Base-by-base conservation (phyloP, 2,888 invertebrate species). In the Philereme transversata region DNA sequence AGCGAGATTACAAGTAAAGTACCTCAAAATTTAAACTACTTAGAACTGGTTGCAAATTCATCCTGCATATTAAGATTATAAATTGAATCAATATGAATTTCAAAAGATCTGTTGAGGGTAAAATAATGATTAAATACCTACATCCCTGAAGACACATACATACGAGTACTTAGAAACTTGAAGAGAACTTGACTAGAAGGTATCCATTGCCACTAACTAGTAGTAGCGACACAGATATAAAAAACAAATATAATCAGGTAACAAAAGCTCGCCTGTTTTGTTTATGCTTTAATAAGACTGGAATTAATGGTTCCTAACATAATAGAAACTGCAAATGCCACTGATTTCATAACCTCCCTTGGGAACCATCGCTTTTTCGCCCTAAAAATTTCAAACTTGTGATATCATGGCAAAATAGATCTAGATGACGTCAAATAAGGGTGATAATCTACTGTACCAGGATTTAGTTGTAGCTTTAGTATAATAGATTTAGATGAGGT, bases 311-410 rank as follows among this genome's bases (percentile, higher is more conserved):
- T 88, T 91, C 90, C 81, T 88, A 85, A 82, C 90, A 92, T 90
- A 92, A 92, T 92, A 92, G 94, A 90, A 88, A 86, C 88, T 94
- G 93, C 93, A 94, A 94, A 94, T 94, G 94, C 94, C 94, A 94
- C 92, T 94, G 94, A 93, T 93, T 94, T 93, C 92, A 91, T 93
- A 90, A 89, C 90, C 90, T 91, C 93, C 90, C 93, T 82, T 78
- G 87, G 93, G 93, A 94, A 82, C 85, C 84, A 87, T 89, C 89
- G 84, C 86, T 78, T 88, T 87, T 86, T 86, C 85, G 88, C 90
- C 90, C 90, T 76, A 87, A 89, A 90, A 88, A 86, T 71, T 80
- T 75, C 69, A 64, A 68, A 57, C 36, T 52, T 34, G 10, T 10
- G 5, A 3, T 63, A 73, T 44, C 73, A 43, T 41, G 57, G 65